Percentiles rank a stretch among this genome's conserved stretches.
phyloP scores from a whole-genome alignment of 1,140 invertebrate species.

The Cydia strobilella region DNA sequence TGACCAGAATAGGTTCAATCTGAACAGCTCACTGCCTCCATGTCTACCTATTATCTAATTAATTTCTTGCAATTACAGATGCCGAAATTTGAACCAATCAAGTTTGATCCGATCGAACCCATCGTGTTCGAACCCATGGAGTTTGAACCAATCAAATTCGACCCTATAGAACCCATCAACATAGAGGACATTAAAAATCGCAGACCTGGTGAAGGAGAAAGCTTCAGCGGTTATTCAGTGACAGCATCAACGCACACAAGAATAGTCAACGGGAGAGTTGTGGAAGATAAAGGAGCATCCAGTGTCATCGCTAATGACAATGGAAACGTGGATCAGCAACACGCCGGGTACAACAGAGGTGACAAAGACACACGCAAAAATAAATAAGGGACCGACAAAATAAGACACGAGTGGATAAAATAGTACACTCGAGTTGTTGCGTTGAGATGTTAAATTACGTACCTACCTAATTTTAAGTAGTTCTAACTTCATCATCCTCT shows the following conservation, averaged over 20 bases:
- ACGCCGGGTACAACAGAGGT: slow-evolving; percentile 12
- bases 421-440: neutral
- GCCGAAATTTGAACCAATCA: neutral
- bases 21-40: neutral
- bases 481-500: neutral
- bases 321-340: neutral
- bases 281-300: neutral
- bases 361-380: neutral
- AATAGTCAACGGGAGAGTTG: neutral
- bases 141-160: neutral
- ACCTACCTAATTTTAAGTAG: neutral
- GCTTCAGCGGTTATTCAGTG: neutral
- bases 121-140: too few relatives aligned
- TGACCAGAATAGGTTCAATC: too few relatives aligned
- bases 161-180: slow-evolving; percentile 16
- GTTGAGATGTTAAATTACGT: neutral
- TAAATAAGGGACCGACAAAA: neutral
- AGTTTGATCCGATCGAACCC: neutral
- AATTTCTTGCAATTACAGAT: neutral
- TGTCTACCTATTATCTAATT: neutral
- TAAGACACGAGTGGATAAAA: neutral
- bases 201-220: neutral
- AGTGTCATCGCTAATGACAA: slow-evolving; percentile 4
- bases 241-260: neutral
- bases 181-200: neutral